Evolutionary conservation across 2,113 vertebrate species (phyloP).

Genomic region (Petrocephalus zakoni): DNA sequence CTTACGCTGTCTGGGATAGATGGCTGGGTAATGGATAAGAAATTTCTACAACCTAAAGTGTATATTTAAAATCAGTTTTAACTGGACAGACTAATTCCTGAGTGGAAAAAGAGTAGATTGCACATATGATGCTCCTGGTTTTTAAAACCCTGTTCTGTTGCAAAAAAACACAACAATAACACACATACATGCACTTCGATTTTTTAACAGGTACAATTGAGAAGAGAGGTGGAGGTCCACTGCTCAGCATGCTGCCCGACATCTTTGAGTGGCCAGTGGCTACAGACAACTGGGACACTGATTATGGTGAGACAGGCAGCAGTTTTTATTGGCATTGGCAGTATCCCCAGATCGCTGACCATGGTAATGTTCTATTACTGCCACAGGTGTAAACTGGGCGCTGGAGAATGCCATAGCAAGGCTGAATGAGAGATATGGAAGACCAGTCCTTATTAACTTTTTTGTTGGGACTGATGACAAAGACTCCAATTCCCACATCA

Average conservation of each 20-base stretch:
- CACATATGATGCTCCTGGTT: neutral
- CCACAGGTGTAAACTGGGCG: conserved; percentile 70
- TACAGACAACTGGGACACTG: conserved; percentile 68
- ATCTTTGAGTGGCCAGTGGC: conserved; percentile 86
- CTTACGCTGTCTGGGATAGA: neutral
- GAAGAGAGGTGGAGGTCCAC: conserved; percentile 69
- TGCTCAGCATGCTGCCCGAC: conserved; percentile 67
- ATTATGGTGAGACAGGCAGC: conserved; percentile 59
- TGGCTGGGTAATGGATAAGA: neutral
- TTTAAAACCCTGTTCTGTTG: neutral
- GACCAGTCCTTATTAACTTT: conserved; percentile 80
- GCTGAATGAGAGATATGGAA: conserved; percentile 80
- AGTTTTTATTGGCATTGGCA: neutral
- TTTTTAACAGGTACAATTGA: conserved; percentile 73
- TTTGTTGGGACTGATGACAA: conserved; percentile 85
- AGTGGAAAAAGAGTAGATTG: neutral
- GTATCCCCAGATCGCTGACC: neutral
- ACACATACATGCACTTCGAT: neutral
- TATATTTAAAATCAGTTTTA: neutral
- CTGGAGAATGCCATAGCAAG: conserved; percentile 74
- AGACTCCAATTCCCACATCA: conserved; percentile 79
- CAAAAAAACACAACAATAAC: neutral
- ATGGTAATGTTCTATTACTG: neutral
- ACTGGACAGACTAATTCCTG: neutral
- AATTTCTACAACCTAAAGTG: neutral